A percentile compares a stretch with the other conserved stretches of the same genome.
These are phyloP conservation scores for Sinella curviseta DNA, from an alignment of 1,140 invertebrate species.

Conservation along the genomic window DNA sequence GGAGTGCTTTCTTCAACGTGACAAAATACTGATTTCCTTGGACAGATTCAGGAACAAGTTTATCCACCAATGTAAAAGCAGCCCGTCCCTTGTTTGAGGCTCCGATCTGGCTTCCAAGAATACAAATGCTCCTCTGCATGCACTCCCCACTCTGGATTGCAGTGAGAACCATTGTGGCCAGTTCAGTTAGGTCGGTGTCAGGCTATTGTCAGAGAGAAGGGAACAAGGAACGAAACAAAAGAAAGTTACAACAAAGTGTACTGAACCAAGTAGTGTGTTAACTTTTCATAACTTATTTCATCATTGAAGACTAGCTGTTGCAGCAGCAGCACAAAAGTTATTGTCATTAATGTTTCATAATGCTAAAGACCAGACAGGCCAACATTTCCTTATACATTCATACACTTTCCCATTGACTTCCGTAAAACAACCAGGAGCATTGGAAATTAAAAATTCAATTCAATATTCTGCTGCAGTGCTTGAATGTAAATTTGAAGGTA, in stretches of 20 bases:
- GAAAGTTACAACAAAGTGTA: background rate
- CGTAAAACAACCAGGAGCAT: no score
- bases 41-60: constrained; percentile 35
- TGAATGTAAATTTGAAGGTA: no score
- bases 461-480: no score
- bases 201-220: constrained; percentile 34
- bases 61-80: constrained; percentile 37
- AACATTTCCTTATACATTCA: no score
- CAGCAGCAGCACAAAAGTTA: background rate
- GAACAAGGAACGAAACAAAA: background rate
- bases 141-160: constrained; percentile 47
- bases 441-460: no score
- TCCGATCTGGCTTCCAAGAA: constrained; percentile 40
- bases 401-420: no score
- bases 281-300: background rate
- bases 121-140: constrained; percentile 45
- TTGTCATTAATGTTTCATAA: no score
- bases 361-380: no score
- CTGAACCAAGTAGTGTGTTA: background rate
- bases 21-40: constrained; percentile 40
- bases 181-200: constrained; percentile 38
- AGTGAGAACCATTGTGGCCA: constrained; percentile 41
- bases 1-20: constrained; percentile 38
- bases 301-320: background rate
- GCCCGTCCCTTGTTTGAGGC: constrained; percentile 15